phyloP scores from a whole-genome alignment of 2,888 invertebrate species.

The Brachyopa scutellaris region DNA sequence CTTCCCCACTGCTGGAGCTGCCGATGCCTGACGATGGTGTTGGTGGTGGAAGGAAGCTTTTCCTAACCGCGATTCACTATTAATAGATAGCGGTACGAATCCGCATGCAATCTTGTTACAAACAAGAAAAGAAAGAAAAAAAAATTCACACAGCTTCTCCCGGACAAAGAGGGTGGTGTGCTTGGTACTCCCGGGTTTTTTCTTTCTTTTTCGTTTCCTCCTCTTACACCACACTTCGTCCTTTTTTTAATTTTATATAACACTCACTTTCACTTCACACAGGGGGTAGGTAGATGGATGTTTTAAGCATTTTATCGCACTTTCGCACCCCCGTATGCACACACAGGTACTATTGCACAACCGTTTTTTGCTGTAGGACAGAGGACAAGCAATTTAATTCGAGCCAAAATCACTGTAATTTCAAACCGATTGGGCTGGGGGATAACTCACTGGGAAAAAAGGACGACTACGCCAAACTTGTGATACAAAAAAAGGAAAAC shows the following conservation, averaged over 20 bases:
- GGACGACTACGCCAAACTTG: conserved; percentile 44
- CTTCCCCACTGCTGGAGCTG: conserved; percentile 29
- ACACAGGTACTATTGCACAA: conserved; percentile 32
- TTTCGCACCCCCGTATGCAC: conserved; percentile 49
- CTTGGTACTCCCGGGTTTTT: conserved; percentile 43
- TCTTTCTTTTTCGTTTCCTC: neutral
- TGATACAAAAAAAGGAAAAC: conserved; percentile 57
- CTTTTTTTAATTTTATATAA: conserved; percentile 69
- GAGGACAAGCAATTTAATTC: conserved; percentile 28
- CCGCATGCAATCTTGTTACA: conserved; percentile 8
- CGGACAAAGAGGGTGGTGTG: conserved; percentile 18
- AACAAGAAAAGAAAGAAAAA: neutral
- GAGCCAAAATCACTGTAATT: conserved; percentile 28
- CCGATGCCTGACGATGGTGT: no score
- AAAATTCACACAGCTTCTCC: neutral
- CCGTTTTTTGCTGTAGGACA: conserved; percentile 2
- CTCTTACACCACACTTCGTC: conserved; percentile 51
- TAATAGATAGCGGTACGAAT: conserved; percentile 17
- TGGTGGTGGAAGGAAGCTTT: conserved; percentile 35
- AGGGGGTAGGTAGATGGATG: conserved; percentile 47
- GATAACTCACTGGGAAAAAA: conserved; percentile 34
- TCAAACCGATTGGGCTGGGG: conserved; percentile 43
- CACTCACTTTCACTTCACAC: conserved; percentile 72
- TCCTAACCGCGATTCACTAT: conserved; percentile 22
- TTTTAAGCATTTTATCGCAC: conserved; percentile 65